A percentile compares a stretch with the other conserved stretches of the same genome.
These are phyloP conservation scores for Microchrysa polita DNA, from an alignment of 2,888 invertebrate species.

Conservation along the genomic window DNA sequence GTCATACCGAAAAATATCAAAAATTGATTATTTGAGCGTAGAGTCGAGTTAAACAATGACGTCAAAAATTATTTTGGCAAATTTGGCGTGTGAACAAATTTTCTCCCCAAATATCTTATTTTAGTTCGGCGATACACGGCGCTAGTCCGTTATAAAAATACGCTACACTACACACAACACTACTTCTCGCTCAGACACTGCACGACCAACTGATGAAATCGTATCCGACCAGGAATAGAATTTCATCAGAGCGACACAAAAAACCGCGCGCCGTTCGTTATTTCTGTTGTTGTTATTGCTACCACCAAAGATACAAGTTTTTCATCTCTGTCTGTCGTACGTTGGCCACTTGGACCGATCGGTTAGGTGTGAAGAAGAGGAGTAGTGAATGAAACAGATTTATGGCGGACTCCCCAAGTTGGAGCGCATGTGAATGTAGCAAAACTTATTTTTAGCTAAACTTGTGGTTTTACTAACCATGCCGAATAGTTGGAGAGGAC, in stretches of 20 bases:
- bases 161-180: conserved; percentile 39
- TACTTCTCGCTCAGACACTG: conserved; percentile 57
- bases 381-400: neutral
- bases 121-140: conserved; percentile 17
- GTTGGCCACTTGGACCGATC: neutral
- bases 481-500: neutral
- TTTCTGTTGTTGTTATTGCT: neutral
- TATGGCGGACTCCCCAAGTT: neutral
- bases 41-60: conserved; percentile 15
- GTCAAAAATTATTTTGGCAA: conserved; percentile 3
- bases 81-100: conserved; percentile 8
- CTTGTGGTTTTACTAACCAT: neutral
- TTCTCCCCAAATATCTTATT: neutral
- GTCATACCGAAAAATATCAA: neutral
- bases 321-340: neutral
- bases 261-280: conserved; percentile 10
- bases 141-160: neutral
- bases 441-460: conserved; percentile 42
- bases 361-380: conserved; percentile 2
- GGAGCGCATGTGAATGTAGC: conserved; percentile 36
- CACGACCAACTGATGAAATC: conserved; percentile 57
- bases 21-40: conserved; percentile 25
- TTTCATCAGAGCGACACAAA: conserved; percentile 51
- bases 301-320: neutral
- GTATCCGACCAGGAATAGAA: conserved; percentile 56